Conservation (phyloP, 1,140 invertebrate species). For the Diprion similis region DNA sequence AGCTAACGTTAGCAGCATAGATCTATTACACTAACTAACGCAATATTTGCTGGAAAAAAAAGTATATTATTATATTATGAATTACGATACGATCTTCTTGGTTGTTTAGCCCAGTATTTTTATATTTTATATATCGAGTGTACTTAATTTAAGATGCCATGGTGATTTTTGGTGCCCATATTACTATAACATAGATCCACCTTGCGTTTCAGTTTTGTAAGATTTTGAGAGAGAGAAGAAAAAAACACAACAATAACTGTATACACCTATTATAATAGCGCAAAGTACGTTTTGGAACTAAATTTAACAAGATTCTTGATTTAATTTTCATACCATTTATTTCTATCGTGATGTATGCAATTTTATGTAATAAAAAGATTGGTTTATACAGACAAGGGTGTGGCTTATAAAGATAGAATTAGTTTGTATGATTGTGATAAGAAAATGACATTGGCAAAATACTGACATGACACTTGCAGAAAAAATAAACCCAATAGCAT, state of each 20-base stretch:
- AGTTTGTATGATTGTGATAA: too few relatives aligned
- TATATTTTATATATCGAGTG: slow-evolving; percentile 59
- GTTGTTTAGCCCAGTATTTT: slow-evolving; percentile 60
- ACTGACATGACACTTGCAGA: too few relatives aligned
- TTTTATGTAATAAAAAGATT: slow-evolving; percentile 50
- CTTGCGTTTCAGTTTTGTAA: slow-evolving; percentile 6
- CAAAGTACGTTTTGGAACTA: slow-evolving; percentile 18
- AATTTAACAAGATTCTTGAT: slow-evolving; percentile 28
- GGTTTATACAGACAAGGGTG: slow-evolving; percentile 41
- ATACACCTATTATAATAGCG: slow-evolving; percentile 27
- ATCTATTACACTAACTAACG: slow-evolving; percentile 34
- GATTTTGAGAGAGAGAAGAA: background rate
- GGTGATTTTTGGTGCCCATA: slow-evolving; percentile 50
- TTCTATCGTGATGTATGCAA: slow-evolving; percentile 54
- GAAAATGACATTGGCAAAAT: too few relatives aligned
- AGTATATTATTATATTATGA: slow-evolving; percentile 36
- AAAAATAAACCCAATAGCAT: too few relatives aligned
- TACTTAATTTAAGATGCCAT: slow-evolving; percentile 59
- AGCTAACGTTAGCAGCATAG: slow-evolving; percentile 44
- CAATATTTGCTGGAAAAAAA: slow-evolving; percentile 31
- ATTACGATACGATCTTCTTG: slow-evolving; percentile 45
- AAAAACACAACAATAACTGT: slow-evolving; percentile 23
- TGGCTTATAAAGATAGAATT: too few relatives aligned
- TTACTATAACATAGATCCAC: slow-evolving; percentile 29
- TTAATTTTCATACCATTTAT: slow-evolving; percentile 55